Conservation (phyloP, 2,113 vertebrate species). For the Mirza zaza region DNA sequence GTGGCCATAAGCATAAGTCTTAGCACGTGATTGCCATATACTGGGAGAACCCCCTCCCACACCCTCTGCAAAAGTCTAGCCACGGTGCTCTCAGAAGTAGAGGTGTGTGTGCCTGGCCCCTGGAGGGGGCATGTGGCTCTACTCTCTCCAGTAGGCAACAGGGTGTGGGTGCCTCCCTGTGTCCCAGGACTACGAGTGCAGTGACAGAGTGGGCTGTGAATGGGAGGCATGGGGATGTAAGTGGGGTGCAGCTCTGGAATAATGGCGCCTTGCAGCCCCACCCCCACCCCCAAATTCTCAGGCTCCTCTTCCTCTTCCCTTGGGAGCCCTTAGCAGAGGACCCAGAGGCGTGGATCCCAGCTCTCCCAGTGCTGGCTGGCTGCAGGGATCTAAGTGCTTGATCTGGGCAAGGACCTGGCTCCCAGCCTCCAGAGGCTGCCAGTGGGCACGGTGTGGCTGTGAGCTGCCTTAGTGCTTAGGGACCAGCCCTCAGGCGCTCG, state of each 20-base stretch:
- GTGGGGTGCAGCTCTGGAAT: too few species aligned
- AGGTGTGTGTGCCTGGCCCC: background rate
- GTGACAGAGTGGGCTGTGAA: background rate
- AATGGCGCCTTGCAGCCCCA: background rate
- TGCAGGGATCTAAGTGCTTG: background rate
- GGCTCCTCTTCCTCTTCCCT: background rate
- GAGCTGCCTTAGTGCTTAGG: background rate
- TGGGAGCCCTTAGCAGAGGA: background rate
- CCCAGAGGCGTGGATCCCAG: background rate
- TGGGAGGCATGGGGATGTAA: accelerated
- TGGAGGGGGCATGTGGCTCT: background rate
- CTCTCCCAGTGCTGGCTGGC: background rate
- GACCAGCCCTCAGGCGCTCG: background rate
- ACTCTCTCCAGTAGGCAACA: background rate
- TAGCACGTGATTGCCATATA: background rate
- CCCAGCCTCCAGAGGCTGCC: background rate
- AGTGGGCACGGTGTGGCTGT: background rate
- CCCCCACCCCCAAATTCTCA: background rate
- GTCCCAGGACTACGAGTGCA: background rate
- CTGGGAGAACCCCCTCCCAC: background rate
- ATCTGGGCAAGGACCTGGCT: background rate
- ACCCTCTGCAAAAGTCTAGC: background rate
- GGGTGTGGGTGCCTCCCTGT: background rate
- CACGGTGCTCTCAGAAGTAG: background rate
- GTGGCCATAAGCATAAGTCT: background rate